Percentiles rank a stretch among this genome's conserved stretches.
Evolutionary conservation across 23 tunicate species (phyloP).

Genomic region (Styela plicata): DNA sequence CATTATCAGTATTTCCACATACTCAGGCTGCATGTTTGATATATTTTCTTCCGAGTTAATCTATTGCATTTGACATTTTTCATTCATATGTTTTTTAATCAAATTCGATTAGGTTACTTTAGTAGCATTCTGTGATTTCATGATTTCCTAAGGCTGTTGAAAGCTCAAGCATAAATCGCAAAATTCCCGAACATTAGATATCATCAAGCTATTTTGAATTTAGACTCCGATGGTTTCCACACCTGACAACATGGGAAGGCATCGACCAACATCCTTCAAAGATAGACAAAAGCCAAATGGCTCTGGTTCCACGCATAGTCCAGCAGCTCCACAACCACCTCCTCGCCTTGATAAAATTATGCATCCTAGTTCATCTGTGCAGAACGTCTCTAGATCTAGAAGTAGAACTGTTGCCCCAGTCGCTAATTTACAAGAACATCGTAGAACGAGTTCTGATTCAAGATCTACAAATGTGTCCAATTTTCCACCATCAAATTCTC

Average conservation of each 20-base stretch:
- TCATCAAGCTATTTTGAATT: background rate
- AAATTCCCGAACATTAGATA: no score
- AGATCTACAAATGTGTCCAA: background rate
- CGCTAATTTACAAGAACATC: constrained; percentile 7
- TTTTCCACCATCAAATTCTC: background rate
- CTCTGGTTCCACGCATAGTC: constrained; percentile 29
- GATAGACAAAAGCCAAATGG: constrained; percentile 44
- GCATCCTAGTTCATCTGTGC: background rate
- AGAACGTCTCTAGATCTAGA: background rate
- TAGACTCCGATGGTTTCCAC: constrained; percentile 20
- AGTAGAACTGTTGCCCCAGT: constrained; percentile 16
- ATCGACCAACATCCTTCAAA: constrained; percentile 58
- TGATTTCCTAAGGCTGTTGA: no score
- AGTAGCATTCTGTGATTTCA: no score
- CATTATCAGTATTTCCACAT: no score
- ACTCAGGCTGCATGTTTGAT: no score
- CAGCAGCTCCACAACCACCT: constrained; percentile 26
- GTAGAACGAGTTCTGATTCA: constrained; percentile 24
- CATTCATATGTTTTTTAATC: no score
- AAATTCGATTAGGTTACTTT: no score
- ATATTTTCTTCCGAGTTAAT: no score
- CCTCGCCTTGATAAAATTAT: constrained; percentile 17
- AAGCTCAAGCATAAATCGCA: no score
- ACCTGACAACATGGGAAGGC: constrained; percentile 31
- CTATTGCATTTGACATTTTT: no score